These are phyloP conservation scores for Poeciliopsis turrubarensis DNA, from an alignment of 2,113 vertebrate species.

Conservation along the genomic window DNA sequence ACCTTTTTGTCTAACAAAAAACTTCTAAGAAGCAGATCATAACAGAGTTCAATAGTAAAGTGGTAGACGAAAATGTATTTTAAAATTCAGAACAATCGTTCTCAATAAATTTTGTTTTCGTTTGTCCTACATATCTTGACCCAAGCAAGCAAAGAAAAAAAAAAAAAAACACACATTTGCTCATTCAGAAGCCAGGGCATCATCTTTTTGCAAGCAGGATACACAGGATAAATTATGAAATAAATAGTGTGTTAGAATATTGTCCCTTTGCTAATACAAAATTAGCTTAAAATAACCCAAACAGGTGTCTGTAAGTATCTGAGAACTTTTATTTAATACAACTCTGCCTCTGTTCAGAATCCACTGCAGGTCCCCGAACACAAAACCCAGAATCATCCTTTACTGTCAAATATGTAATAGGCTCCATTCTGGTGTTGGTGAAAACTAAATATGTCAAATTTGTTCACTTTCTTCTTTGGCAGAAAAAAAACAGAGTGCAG, in stretches of 20 bases:
- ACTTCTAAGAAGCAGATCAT: no score
- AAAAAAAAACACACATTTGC: not conserved
- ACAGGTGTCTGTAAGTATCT: constrained; percentile 39
- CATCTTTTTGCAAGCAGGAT: no score
- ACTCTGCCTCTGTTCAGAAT: constrained; percentile 49
- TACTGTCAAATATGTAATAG: constrained; percentile 38
- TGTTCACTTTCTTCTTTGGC: constrained; percentile 26
- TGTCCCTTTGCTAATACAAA: not conserved
- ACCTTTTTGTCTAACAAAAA: no score
- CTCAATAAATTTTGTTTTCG: not conserved
- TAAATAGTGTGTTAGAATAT: no score
- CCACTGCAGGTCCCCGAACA: constrained; percentile 38
- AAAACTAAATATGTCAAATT: constrained; percentile 13
- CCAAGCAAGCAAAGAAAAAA: not conserved
- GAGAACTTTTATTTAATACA: constrained; percentile 73
- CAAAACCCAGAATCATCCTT: constrained; percentile 47
- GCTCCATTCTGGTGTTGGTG: not conserved
- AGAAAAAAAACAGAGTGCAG: constrained; percentile 28
- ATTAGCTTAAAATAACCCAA: constrained; percentile 1
- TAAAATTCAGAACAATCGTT: no score
- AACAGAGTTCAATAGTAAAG: no score
- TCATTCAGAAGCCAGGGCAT: constrained; percentile 3
- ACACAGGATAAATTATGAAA: no score
- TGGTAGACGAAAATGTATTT: no score
- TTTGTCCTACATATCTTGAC: not conserved